Base-by-base conservation (phyloP, 2,888 invertebrate genomes). In the Tetragonisca angustula region DNA sequence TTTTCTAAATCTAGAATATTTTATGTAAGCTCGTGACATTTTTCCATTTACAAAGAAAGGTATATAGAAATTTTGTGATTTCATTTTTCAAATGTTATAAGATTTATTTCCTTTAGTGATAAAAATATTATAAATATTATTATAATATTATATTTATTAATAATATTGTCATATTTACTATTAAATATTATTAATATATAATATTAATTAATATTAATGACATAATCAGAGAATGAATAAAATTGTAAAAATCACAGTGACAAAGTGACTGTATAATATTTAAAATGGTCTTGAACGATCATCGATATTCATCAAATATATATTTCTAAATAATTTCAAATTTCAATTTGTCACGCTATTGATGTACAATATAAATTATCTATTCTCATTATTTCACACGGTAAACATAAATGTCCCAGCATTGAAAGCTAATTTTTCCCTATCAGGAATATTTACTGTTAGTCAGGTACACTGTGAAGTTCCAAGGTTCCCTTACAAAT, bases 371-470 rank as follows among this genome's bases (percentile, higher is more conserved):
- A n/a, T 5, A n/a, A 13, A 24, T 59, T n/a, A 24, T 65, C 3
- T 49, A 0, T 49, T 43, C 43, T n/a, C 49, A 43, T 43, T 27
- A 21, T 32, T 15, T 19, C 19, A 1, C 2, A 69, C 27, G 5
- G 21, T 52, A 71, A 71, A 36, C 11, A 1, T 2, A 43, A 54
- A 43, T 24, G 11, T 43, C 15, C 2, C 5, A 21, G 13, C 9
- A 17, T 1, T 15, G 61, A 49, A 74, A 24, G 36, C 36, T 1
- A 27, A 65, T 54, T 76, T 21, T 49, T 17, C 19, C 19, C 17
- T 59, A 27, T 27, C 21, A 13, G 9, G 67, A 67, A 52, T 61
- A 67, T 61, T 71, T 77, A 43, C 50, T 27, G 67, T 54, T 61
- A 72, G 17, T 15, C n/a, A 54, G 15, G 24, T 56, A 79, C 62